These are phyloP conservation scores for Tetragnatha montana DNA, from an alignment of 2,888 invertebrate species.

Conservation along the genomic window DNA sequence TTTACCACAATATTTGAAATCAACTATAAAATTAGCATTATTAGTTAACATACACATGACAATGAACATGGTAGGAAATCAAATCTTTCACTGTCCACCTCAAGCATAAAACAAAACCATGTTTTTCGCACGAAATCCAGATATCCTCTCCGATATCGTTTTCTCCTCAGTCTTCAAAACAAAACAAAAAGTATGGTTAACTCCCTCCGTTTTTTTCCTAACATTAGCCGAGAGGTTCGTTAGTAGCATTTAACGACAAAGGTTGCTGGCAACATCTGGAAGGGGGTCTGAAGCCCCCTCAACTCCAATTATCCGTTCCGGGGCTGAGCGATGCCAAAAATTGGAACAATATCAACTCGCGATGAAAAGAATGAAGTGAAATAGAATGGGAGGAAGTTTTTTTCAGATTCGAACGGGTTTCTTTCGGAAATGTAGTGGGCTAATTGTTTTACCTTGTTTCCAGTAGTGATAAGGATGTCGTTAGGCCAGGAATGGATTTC, in stretches of 20 bases:
- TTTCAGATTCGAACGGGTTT: slow-evolving; percentile 37
- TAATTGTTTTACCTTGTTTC: slow-evolving; percentile 55
- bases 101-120: slow-evolving; percentile 3
- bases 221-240: slow-evolving; percentile 55
- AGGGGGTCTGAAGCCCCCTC: slow-evolving; percentile 20
- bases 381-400: slow-evolving; percentile 29
- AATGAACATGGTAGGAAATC: not conserved
- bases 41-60: no score
- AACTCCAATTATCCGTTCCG: slow-evolving; percentile 51
- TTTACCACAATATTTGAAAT: no score
- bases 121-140: not conserved
- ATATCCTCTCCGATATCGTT: slow-evolving; percentile 15
- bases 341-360: slow-evolving; percentile 61
- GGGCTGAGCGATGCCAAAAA: slow-evolving; percentile 54
- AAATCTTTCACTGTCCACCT: not conserved
- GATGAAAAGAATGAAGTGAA: slow-evolving; percentile 41
- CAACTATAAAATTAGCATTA: no score
- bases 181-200: slow-evolving; percentile 34
- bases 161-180: slow-evolving; percentile 19
- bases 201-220: slow-evolving; percentile 29
- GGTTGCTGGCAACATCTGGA: slow-evolving; percentile 56
- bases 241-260: slow-evolving; percentile 49
- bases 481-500: slow-evolving; percentile 37
- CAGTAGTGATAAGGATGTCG: slow-evolving; percentile 44
- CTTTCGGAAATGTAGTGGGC: slow-evolving; percentile 42